These are phyloP conservation scores for Agelaius tricolor DNA, from an alignment of 2,113 vertebrate species.

Conservation along the genomic window DNA sequence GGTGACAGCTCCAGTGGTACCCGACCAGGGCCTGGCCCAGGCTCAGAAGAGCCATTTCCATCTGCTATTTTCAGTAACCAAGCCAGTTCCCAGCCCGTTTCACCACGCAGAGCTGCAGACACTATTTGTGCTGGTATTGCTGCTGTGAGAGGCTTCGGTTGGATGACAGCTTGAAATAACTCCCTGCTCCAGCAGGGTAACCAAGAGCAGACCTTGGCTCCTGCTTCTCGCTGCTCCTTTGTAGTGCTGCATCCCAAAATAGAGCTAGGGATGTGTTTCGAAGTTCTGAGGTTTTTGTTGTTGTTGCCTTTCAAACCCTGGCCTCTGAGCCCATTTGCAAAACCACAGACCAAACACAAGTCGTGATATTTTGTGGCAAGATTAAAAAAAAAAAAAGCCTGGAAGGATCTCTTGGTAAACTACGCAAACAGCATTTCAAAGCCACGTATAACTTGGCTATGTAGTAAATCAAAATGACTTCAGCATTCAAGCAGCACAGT, in stretches of 20 bases:
- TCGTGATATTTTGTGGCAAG: neutral
- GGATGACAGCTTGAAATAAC: neutral
- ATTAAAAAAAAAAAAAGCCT: neutral
- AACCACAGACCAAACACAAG: slow-evolving; percentile 58
- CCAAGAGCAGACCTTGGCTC: slow-evolving; percentile 50
- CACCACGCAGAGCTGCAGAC: neutral
- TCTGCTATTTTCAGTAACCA: rapidly evolving
- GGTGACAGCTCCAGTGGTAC: neutral
- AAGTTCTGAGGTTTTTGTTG: slow-evolving; percentile 12
- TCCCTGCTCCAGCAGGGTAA: slow-evolving; percentile 28
- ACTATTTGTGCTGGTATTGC: neutral
- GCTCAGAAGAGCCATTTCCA: neutral
- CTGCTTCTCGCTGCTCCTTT: neutral
- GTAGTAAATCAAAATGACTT: slow-evolving; percentile 37
- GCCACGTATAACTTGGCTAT: neutral
- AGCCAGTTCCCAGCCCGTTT: neutral
- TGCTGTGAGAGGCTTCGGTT: neutral
- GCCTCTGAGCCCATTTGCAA: neutral
- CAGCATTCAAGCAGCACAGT: neutral
- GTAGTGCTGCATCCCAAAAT: slow-evolving; percentile 15
- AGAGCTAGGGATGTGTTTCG: neutral
- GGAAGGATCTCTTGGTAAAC: neutral
- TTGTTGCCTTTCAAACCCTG: neutral
- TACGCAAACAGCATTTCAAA: slow-evolving; percentile 18
- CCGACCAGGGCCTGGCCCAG: neutral